Evolutionary conservation across 2,113 vertebrate species (phyloP), one percentile per base, ranked within the genome.

Genomic region (Perca fluviatilis): DNA sequence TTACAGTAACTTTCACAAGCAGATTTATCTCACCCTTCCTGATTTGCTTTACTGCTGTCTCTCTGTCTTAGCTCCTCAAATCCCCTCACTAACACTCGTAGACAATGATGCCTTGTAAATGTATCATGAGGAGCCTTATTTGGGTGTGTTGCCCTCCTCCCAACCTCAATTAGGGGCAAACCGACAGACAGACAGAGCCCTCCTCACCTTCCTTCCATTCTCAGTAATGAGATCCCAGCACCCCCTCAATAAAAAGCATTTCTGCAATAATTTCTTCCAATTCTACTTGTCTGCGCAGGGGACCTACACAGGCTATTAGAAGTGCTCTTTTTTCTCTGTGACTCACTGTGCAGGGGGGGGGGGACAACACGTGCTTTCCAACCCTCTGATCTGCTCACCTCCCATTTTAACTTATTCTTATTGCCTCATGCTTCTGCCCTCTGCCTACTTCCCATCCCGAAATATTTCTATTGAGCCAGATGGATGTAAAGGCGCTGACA

Each of bases 151-250:
- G 60, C 86, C 83, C 74, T 88, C 61, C 81, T 85, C 73, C 87
- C 69, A 71, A 66, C 54, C 33, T 80, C 82, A 91, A 93, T 92
- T 91, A 91, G 73, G 77, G 8, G 80, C 74, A 75, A 84, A 83
- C 79, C 77, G 82, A 84, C 82, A 77, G 87, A 77, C 70, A 85
- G 69, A 67, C n/a, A 3, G 53, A 86, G 74, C 53, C 86, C 68
- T 56, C 80, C 76, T 88, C 84, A 72, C 76, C 43, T 84, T 51
- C 40, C 50, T 69, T 86, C 79, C 67, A 68, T 84, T 60, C 78
- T 54, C 66, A n/a, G 82, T 93, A 91, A 91, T 89, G 89, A 91
- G 85, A 90, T 84, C 81, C 61, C 90, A 84, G 89, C 88, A 92
- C 76, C 80, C 80, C 83, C 69, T 80, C 74, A 84, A 85, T 64